Conservation (phyloP, 2,797 vertebrate genomes). For the Clarias laeviceps region DNA sequence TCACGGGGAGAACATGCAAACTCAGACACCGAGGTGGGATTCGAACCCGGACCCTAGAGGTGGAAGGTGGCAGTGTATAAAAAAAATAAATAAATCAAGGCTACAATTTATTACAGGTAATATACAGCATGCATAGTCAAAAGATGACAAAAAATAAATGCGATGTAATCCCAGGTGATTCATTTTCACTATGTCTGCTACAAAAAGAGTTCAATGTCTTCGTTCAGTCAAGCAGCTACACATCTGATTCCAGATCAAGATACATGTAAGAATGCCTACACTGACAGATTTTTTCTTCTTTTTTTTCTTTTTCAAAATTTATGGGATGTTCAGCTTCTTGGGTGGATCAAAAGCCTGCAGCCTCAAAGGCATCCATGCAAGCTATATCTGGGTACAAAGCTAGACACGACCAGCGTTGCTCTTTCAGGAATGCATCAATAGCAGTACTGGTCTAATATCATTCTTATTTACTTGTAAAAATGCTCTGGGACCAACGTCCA, state of each 20-base stretch:
- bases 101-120: too few species aligned
- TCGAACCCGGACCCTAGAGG: too few species aligned
- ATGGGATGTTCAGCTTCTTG: neutral
- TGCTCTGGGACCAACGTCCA: neutral
- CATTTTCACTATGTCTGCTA: neutral
- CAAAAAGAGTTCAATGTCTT: neutral
- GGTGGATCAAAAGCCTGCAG: conserved; percentile 6
- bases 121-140: too few species aligned
- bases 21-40: too few species aligned
- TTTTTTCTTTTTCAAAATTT: neutral
- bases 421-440: neutral
- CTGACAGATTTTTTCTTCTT: neutral
- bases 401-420: neutral
- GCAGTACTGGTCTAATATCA: neutral
- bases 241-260: conserved; percentile 4
- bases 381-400: neutral
- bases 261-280: neutral
- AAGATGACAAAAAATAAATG: neutral
- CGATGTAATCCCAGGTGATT: neutral
- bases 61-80: too few species aligned
- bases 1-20: too few species aligned
- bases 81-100: too few species aligned
- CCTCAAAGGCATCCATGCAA: neutral
- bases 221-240: neutral
- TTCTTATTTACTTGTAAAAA: neutral